Percentiles rank a stretch among this genome's conserved stretches.
These are phyloP conservation scores for Cataglyphis altisquamis DNA, from an alignment of 2,888 invertebrate species.

Conservation along the genomic window DNA sequence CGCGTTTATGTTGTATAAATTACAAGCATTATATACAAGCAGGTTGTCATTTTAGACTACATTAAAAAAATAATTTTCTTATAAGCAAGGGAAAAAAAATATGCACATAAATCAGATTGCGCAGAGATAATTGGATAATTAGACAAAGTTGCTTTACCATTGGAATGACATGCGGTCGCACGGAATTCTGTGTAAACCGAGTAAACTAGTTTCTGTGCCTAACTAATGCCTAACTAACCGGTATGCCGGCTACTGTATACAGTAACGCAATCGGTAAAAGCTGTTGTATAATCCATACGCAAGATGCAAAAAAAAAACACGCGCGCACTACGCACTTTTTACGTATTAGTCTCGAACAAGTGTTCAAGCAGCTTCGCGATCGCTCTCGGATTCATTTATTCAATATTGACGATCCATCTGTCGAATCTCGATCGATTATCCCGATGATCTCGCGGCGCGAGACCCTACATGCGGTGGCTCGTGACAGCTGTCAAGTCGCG, in stretches of 20 bases:
- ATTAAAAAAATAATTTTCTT: background rate
- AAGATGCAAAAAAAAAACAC: slow-evolving; percentile 39
- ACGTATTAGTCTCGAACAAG: slow-evolving; percentile 4
- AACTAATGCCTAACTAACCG: background rate
- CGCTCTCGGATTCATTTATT: background rate
- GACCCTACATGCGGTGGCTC: background rate
- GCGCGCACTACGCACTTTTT: background rate
- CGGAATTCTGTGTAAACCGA: slow-evolving; percentile 19
- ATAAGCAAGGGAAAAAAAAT: background rate
- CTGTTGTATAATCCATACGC: slow-evolving; percentile 46
- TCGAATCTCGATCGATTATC: background rate
- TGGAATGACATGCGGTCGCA: background rate
- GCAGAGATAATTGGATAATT: background rate
- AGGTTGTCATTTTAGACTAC: background rate
- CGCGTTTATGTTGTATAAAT: background rate
- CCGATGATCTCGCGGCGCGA: background rate
- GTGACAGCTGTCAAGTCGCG: background rate
- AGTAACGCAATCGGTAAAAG: slow-evolving; percentile 54
- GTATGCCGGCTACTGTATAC: slow-evolving; percentile 41
- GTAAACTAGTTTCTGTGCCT: slow-evolving; percentile 11
- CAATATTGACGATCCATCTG: background rate
- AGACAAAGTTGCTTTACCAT: background rate
- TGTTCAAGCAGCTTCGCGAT: too few species aligned
- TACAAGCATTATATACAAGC: background rate
- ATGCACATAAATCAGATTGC: background rate